Evolutionary conservation across 2,888 invertebrate genomes (phyloP).

Genomic region (Nomada hirtipes): DNA sequence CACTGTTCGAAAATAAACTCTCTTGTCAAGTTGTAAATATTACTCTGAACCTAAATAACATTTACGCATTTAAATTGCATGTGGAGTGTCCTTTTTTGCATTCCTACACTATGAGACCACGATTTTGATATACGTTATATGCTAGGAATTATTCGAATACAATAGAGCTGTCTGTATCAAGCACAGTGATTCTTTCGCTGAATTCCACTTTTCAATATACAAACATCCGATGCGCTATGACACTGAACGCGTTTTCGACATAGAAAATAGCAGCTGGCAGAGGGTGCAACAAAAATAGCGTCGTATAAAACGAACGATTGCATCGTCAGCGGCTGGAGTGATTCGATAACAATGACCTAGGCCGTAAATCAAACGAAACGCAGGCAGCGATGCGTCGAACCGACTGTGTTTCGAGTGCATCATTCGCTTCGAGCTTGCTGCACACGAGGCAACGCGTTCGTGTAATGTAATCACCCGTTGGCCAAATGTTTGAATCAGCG

Average conservation of each 20-base stretch:
- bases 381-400: conserved; percentile 9
- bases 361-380: conserved; percentile 54
- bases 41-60: too few species aligned
- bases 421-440: background rate
- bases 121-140: too few species aligned
- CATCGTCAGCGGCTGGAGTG: conserved; percentile 11
- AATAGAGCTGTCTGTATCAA: background rate
- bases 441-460: conserved; percentile 1
- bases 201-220: background rate
- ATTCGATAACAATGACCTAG: conserved; percentile 56
- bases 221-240: background rate
- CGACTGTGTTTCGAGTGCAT: conserved; percentile 27
- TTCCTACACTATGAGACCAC: too few species aligned
- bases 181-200: background rate
- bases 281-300: conserved; percentile 2
- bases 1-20: too few species aligned
- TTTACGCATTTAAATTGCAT: too few species aligned
- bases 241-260: conserved; percentile 7
- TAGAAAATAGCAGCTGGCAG: background rate
- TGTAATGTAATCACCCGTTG: conserved; percentile 57
- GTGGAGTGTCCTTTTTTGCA: too few species aligned
- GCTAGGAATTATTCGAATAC: too few species aligned
- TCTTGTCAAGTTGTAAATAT: too few species aligned
- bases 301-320: conserved; percentile 40
- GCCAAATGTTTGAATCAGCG: conserved; percentile 52